A percentile compares a stretch with the other conserved stretches of the same genome.
Evolutionary conservation across 2,888 invertebrate genomes (phyloP).

Genomic region (Amiota mariae): DNA sequence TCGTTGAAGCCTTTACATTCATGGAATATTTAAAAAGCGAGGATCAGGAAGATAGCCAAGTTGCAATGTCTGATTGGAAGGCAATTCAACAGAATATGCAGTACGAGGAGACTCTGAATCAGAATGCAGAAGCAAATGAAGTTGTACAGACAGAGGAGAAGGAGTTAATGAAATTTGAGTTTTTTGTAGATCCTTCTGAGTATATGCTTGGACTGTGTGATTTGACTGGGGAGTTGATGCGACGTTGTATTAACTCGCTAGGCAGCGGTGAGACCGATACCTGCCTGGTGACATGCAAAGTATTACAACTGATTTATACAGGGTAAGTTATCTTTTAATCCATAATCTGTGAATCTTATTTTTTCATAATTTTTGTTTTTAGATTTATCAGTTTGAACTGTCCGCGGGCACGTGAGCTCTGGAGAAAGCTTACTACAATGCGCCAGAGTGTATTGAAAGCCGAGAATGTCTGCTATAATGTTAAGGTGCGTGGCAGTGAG

Average conservation of each 20-base stretch:
- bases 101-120: constrained; percentile 61
- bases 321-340: constrained; percentile 54
- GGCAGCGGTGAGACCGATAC: constrained; percentile 83
- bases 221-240: constrained; percentile 92
- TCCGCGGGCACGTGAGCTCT: constrained; percentile 78
- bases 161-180: constrained; percentile 44
- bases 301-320: constrained; percentile 76
- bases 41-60: constrained; percentile 66
- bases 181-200: constrained; percentile 74
- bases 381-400: constrained; percentile 74
- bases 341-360: neutral
- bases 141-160: neutral
- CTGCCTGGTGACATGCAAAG: constrained; percentile 82
- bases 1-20: constrained; percentile 88
- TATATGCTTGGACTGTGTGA: constrained; percentile 88
- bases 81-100: constrained; percentile 76
- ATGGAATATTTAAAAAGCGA: constrained; percentile 78
- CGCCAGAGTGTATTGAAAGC: constrained; percentile 86
- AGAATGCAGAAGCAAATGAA: neutral
- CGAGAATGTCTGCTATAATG: constrained; percentile 87
- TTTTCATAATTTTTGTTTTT: constrained; percentile 37
- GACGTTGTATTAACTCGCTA: constrained; percentile 88
- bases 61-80: constrained; percentile 77
- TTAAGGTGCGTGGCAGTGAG: constrained; percentile 86
- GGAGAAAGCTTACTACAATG: constrained; percentile 81